These are phyloP conservation scores for Exaiptasia diaphana DNA, from an alignment of 64 coral and sea anemone genomes.

Conservation along the genomic window DNA sequence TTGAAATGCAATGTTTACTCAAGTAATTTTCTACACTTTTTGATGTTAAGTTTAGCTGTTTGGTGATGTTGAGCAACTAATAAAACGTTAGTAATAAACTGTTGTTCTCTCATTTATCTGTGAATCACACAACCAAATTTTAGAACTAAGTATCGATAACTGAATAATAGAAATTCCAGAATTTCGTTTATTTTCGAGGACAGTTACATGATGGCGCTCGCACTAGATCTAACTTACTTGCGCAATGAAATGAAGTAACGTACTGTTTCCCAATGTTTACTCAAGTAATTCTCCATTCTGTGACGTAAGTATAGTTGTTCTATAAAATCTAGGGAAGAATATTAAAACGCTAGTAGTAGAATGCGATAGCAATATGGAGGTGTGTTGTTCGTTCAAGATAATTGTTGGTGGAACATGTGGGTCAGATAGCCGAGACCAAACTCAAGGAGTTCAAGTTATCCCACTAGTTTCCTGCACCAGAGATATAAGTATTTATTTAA, in stretches of 20 bases:
- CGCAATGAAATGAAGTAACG: too few species aligned
- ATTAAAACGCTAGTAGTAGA: not conserved
- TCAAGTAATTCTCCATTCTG: not conserved
- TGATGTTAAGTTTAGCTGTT: too few species aligned
- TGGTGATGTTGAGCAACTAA: too few species aligned
- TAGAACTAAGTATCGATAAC: too few species aligned
- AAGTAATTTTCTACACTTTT: too few species aligned
- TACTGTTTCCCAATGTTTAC: not conserved
- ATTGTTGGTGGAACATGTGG: constrained; percentile 42
- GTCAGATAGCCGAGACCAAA: constrained; percentile 38
- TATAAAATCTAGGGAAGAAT: not conserved
- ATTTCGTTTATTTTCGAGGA: too few species aligned
- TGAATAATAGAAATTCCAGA: too few species aligned
- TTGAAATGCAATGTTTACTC: not conserved
- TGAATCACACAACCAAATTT: too few species aligned
- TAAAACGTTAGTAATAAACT: too few species aligned
- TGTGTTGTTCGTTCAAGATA: constrained; percentile 5
- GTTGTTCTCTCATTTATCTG: too few species aligned
- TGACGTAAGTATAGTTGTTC: not conserved
- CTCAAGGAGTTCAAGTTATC: constrained; percentile 12
- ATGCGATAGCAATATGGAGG: constrained; percentile 7
- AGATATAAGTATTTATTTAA: constrained; percentile 50
- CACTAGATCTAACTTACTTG: too few species aligned
- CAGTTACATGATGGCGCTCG: too few species aligned
- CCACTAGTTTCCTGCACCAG: constrained; percentile 21